phyloP scores from a whole-genome alignment of 2,113 vertebrate species.

The Condylura cristata region DNA sequence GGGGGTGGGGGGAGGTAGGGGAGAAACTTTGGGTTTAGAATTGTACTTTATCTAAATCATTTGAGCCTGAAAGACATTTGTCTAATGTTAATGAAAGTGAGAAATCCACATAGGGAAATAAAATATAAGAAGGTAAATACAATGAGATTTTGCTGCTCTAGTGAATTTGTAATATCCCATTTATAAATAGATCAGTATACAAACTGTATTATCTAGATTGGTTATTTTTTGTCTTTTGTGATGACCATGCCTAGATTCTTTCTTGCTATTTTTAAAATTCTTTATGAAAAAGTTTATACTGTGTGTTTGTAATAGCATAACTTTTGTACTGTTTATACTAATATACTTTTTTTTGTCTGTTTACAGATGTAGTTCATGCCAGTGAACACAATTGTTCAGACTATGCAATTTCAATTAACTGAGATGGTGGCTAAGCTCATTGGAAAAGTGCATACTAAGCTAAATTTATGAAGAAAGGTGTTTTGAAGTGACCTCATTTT shows the following conservation, averaged over 20 bases:
- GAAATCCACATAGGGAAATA: background rate
- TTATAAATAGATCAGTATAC: background rate
- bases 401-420: background rate
- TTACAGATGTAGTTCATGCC: background rate
- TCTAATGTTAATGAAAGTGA: background rate
- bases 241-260: background rate
- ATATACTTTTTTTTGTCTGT: background rate
- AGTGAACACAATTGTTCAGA: background rate
- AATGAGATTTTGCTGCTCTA: background rate
- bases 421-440: background rate
- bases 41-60: slow-evolving; percentile 22
- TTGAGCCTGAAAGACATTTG: background rate
- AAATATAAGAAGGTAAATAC: background rate
- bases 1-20: no score
- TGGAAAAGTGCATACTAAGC: background rate
- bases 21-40: background rate
- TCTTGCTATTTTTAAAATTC: background rate
- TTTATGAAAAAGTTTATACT: background rate
- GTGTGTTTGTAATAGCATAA: background rate
- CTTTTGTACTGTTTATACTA: background rate
- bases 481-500: background rate
- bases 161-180: background rate
- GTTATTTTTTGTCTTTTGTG: background rate
- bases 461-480: background rate
- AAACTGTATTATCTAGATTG: background rate